Percentiles rank a stretch among this genome's conserved stretches.
These are phyloP conservation scores for Phyllotis vaccarum DNA, from an alignment of 2,797 vertebrate genomes.

Conservation along the genomic window DNA sequence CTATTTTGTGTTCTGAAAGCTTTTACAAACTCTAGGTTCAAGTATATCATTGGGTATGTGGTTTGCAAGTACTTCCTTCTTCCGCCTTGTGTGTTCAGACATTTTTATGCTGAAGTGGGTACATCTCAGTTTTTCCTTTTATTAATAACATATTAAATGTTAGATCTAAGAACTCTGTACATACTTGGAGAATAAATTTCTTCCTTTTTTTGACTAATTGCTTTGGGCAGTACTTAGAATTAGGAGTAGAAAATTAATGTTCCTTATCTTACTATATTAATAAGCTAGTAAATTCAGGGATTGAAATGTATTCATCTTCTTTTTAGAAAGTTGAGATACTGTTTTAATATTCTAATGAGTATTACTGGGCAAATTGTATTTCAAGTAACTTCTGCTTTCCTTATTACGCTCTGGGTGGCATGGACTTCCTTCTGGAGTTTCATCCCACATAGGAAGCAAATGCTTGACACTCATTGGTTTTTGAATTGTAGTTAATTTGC, in stretches of 20 bases:
- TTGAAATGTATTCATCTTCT: background rate
- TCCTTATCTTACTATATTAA: background rate
- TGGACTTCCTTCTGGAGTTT: slow-evolving; percentile 12
- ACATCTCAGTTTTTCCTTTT: background rate
- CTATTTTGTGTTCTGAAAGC: background rate
- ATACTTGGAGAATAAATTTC: background rate
- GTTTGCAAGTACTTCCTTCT: background rate
- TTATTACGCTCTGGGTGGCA: background rate
- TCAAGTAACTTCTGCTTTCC: background rate
- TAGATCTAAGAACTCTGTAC: background rate
- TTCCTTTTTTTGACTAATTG: background rate
- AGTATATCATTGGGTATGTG: background rate
- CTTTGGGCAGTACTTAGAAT: background rate
- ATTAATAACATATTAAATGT: background rate
- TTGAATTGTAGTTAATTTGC: background rate
- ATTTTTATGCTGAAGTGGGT: background rate
- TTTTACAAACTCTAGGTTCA: background rate
- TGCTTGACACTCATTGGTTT: background rate
- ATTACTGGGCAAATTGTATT: background rate
- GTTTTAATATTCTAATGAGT: background rate
- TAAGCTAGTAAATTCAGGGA: background rate
- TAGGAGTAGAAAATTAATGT: background rate
- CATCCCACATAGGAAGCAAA: background rate
- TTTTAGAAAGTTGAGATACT: background rate
- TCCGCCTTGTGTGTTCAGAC: background rate